Conservation (phyloP, 2,888 invertebrate species). For the Oscheius sp. region DNA sequence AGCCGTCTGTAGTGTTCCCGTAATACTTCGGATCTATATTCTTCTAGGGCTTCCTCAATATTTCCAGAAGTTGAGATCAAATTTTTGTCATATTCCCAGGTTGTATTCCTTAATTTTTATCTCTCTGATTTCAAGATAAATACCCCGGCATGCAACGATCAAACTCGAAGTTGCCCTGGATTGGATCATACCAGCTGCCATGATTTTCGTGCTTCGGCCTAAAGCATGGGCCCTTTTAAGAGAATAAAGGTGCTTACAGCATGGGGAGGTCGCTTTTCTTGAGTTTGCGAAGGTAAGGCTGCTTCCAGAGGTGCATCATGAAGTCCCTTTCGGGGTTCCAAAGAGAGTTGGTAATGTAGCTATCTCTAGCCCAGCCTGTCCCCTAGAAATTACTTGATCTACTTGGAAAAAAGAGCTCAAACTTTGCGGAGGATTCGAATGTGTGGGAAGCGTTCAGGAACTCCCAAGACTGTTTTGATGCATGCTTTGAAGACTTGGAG, state of each 20-base stretch:
- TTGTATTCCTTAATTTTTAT: neutral
- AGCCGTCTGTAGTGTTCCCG: neutral
- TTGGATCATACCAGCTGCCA: neutral
- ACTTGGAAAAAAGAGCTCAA: neutral
- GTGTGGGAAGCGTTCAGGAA: neutral
- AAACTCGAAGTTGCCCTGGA: neutral
- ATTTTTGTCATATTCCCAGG: neutral
- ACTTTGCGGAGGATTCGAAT: neutral
- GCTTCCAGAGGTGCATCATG: constrained; percentile 6
- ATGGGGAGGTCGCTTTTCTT: neutral
- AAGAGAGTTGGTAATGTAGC: neutral
- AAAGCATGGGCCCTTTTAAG: neutral
- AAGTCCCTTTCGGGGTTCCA: neutral
- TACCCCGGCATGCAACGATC: neutral
- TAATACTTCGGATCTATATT: neutral
- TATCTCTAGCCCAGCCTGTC: neutral
- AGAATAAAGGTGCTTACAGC: neutral
- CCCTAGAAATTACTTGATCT: neutral
- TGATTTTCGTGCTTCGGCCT: neutral
- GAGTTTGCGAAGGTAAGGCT: neutral
- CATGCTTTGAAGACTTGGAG: neutral
- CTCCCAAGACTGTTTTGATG: neutral
- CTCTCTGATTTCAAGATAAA: neutral
- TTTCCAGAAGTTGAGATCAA: neutral
- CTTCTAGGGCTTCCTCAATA: neutral